These are phyloP conservation scores for Eupithecia exiguata DNA, from an alignment of 2,888 invertebrate species.

Conservation along the genomic window DNA sequence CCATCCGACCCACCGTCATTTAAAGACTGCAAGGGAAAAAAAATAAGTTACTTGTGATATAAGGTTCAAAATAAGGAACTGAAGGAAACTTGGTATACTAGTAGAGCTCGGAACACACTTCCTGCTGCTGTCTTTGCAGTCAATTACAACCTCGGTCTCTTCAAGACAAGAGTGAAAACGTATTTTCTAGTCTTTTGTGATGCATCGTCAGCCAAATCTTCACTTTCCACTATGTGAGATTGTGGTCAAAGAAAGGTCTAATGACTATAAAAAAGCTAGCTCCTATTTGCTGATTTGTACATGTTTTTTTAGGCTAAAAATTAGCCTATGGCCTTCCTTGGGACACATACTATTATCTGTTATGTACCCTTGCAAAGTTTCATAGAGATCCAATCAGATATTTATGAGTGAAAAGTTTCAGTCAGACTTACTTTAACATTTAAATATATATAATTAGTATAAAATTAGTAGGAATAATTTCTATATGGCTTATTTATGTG, in stretches of 20 bases:
- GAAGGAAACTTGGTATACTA: too few species aligned
- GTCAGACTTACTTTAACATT: not conserved
- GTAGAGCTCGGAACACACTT: too few species aligned
- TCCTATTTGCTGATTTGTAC: not conserved
- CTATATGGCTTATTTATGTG: not conserved
- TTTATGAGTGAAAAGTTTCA: not conserved
- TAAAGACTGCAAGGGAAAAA: conserved; percentile 22
- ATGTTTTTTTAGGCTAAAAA: too few species aligned
- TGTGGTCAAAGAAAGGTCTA: too few species aligned
- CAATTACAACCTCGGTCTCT: too few species aligned
- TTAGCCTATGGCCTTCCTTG: not conserved
- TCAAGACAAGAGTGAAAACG: too few species aligned
- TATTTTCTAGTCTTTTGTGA: too few species aligned
- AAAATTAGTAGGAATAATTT: not conserved
- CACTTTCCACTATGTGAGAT: too few species aligned
- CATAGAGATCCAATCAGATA: not conserved
- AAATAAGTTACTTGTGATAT: not conserved
- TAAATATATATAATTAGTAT: too few species aligned
- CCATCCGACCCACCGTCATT: conserved; percentile 27
- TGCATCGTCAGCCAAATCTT: too few species aligned
- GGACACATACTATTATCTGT: not conserved
- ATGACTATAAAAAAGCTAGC: too few species aligned
- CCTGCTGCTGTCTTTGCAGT: too few species aligned
- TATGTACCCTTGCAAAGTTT: not conserved
- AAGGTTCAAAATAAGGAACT: not conserved